A percentile compares a stretch with the other conserved stretches of the same genome.
phyloP scores from a whole-genome alignment of 2,797 vertebrate genomes.

The Adrianichthys oophorus region DNA sequence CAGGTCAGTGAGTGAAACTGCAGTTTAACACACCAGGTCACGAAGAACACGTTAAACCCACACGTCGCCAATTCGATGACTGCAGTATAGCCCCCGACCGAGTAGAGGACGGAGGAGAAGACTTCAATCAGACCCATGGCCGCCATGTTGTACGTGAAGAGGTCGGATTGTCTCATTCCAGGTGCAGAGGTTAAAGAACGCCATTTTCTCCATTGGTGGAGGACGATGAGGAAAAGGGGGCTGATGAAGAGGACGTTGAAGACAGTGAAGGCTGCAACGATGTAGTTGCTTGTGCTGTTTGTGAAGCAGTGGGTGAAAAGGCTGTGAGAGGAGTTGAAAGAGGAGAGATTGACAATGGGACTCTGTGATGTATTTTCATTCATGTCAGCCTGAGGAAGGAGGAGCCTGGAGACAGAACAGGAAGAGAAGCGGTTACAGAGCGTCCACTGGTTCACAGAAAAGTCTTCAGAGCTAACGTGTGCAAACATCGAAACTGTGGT shows the following conservation, averaged over 20 bases:
- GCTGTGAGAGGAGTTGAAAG: neutral
- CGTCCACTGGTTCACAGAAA: no score
- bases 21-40: neutral
- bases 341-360: neutral
- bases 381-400: neutral
- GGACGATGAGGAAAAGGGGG: neutral
- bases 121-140: conserved; percentile 6
- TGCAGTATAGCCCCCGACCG: neutral
- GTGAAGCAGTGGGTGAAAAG: neutral
- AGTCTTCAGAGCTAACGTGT: no score
- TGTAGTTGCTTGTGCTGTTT: neutral
- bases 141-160: conserved; percentile 16
- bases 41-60: neutral
- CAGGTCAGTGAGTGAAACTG: conserved; percentile 2
- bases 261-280: neutral
- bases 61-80: fast-evolving
- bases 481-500: no score
- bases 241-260: neutral
- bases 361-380: neutral
- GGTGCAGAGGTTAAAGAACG: neutral
- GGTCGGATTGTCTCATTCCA: conserved; percentile 2
- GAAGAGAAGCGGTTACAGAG: no score
- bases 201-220: neutral
- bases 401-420: neutral
- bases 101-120: neutral